phyloP scores from a whole-genome alignment of 2,797 vertebrate genomes.

The Eulemur mongoz region DNA sequence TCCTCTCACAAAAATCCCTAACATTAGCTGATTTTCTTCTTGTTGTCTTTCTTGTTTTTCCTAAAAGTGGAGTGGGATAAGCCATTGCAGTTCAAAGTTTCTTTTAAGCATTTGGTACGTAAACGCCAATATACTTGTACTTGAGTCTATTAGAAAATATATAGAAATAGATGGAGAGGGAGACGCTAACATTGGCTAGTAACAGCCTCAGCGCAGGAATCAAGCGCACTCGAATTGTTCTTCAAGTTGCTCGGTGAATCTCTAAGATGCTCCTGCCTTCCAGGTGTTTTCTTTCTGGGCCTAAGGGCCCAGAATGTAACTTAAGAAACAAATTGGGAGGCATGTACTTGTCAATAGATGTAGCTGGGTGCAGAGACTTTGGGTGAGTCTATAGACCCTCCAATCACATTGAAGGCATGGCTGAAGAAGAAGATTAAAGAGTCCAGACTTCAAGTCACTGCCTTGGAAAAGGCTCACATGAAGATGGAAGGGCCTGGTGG shows the following conservation, averaged over 20 bases:
- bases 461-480: constrained; percentile 59
- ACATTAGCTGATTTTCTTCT: neutral
- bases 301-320: constrained; percentile 25
- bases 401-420: neutral
- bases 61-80: neutral
- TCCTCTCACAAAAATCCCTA: neutral
- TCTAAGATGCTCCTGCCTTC: neutral
- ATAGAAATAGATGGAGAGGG: too few relatives aligned
- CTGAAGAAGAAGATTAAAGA: constrained; percentile 54
- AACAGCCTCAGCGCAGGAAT: constrained; percentile 27
- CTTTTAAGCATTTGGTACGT: neutral
- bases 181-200: neutral
- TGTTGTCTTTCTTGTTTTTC: neutral
- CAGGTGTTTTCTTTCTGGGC: constrained; percentile 44
- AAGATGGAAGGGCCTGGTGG: constrained; percentile 34
- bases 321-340: neutral
- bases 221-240: constrained; percentile 31
- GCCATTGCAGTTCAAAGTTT: neutral
- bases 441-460: constrained; percentile 51
- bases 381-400: neutral
- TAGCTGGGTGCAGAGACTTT: neutral
- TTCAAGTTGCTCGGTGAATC: constrained; percentile 5
- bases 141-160: neutral
- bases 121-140: neutral
- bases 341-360: neutral